A percentile compares a stretch with the other conserved stretches of the same genome.
phyloP scores from a whole-genome alignment of 1,140 invertebrate genomes.

The Alviniconcha marisindica region DNA sequence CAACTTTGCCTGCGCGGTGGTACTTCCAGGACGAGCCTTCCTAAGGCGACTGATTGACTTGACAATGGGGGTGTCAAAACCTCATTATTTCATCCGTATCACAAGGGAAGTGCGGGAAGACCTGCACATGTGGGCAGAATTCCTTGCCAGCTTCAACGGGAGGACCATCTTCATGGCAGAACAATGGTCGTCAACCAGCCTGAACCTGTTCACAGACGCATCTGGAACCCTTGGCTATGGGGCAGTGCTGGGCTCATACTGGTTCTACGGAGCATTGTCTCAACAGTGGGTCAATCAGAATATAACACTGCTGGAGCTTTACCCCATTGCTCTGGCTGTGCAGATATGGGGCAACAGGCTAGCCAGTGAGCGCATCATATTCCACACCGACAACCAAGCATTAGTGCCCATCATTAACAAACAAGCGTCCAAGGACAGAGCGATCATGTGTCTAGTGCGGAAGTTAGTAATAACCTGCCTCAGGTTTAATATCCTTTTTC shows the following conservation, averaged over 20 bases:
- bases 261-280: constrained; percentile 33
- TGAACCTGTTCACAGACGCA: constrained; percentile 41
- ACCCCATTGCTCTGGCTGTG: constrained; percentile 41
- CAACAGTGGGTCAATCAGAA: background rate
- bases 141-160: background rate
- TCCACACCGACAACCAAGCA: constrained; percentile 17
- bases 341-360: constrained; percentile 34
- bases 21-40: background rate
- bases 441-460: constrained; percentile 12
- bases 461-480: background rate
- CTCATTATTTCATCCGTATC: background rate
- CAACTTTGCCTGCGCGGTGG: background rate
- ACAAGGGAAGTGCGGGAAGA: background rate
- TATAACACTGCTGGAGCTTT: constrained; percentile 35
- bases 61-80: background rate
- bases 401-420: constrained; percentile 5
- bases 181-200: too few species aligned
- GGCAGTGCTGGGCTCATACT: constrained; percentile 21
- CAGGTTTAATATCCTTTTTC: background rate
- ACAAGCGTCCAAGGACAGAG: background rate
- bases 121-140: background rate
- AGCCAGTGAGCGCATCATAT: constrained; percentile 1
- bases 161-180: background rate
- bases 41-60: background rate
- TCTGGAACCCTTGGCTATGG: constrained; percentile 20